phyloP scores from a whole-genome alignment of 1,140 invertebrate genomes.

The Drosophila orena region DNA sequence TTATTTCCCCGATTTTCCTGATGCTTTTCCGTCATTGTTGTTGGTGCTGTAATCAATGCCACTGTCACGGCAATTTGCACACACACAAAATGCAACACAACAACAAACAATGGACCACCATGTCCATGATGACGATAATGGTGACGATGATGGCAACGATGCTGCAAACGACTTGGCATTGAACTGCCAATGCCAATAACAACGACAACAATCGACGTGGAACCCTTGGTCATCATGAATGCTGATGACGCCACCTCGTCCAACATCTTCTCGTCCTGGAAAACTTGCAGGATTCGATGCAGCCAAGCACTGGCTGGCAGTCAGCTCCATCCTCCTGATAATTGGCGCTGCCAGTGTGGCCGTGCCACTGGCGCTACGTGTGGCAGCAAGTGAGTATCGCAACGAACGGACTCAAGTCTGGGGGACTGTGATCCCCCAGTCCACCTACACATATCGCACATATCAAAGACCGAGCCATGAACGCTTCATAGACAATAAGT shows the following conservation, averaged over 20 bases:
- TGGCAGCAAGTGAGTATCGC: conserved; percentile 86
- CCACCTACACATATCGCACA: background rate
- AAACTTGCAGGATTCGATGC: conserved; percentile 85
- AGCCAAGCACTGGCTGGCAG: conserved; percentile 88
- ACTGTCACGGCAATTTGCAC: conserved; percentile 81
- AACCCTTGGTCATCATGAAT: conserved; percentile 67
- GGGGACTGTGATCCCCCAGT: too few relatives aligned
- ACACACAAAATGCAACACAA: conserved; percentile 81
- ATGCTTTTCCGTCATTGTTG: conserved; percentile 35
- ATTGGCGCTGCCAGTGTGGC: conserved; percentile 89
- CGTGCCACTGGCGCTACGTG: conserved; percentile 88
- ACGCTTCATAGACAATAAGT: conserved; percentile 70
- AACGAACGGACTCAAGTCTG: conserved; percentile 12
- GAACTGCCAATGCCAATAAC: conserved; percentile 73
- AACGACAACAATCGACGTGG: conserved; percentile 59
- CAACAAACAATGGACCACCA: conserved; percentile 48
- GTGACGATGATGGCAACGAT: conserved; percentile 38
- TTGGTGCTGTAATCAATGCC: conserved; percentile 78
- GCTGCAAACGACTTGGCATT: conserved; percentile 76
- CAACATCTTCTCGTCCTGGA: conserved; percentile 7
- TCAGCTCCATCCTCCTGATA: conserved; percentile 88
- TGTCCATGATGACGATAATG: conserved; percentile 22
- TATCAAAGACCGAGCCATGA: conserved; percentile 3
- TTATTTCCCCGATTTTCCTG: conserved; percentile 20
- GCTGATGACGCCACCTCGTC: conserved; percentile 41